Percentiles rank a stretch among this genome's conserved stretches.
Conservation (phyloP, 1,140 invertebrate species). For the Stegodyphus mimosarum region DNA sequence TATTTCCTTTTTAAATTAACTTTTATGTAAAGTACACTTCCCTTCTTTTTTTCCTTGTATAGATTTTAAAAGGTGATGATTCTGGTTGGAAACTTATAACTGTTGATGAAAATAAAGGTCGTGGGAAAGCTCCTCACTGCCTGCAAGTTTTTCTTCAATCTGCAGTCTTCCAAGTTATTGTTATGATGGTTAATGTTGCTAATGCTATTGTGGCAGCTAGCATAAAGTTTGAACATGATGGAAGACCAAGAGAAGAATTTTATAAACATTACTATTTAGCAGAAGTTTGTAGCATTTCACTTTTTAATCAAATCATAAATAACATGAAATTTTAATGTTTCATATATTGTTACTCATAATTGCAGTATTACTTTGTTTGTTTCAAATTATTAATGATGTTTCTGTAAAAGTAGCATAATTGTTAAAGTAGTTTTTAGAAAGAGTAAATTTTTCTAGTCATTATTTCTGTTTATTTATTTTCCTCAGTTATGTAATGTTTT, state of each 20-base stretch:
- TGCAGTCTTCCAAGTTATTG: conserved; percentile 79
- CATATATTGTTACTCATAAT: no score
- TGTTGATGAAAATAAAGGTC: conserved; percentile 92
- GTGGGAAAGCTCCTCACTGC: conserved; percentile 85
- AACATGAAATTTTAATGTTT: no score
- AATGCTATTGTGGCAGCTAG: conserved; percentile 96
- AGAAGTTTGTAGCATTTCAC: conserved; percentile 74
- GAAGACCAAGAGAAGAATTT: conserved; percentile 83
- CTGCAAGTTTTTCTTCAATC: conserved; percentile 91
- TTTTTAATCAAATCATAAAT: no score
- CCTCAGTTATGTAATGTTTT: no score
- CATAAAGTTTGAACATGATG: conserved; percentile 95
- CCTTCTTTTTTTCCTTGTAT: conserved; percentile 20
- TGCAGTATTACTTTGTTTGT: no score
- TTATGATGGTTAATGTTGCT: conserved; percentile 93
- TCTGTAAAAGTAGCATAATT: no score
- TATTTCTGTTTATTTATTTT: no score
- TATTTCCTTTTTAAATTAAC: conserved; percentile 2
- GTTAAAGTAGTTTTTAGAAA: no score
- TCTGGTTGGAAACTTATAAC: conserved; percentile 93
- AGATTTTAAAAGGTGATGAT: conserved; percentile 91
- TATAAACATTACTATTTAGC: conserved; percentile 91
- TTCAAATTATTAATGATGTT: no score
- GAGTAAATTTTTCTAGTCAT: no score
- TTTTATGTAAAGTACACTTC: not conserved